Base-by-base conservation (phyloP, 2,113 vertebrate genomes). In the Tympanuchus pallidicinctus region DNA sequence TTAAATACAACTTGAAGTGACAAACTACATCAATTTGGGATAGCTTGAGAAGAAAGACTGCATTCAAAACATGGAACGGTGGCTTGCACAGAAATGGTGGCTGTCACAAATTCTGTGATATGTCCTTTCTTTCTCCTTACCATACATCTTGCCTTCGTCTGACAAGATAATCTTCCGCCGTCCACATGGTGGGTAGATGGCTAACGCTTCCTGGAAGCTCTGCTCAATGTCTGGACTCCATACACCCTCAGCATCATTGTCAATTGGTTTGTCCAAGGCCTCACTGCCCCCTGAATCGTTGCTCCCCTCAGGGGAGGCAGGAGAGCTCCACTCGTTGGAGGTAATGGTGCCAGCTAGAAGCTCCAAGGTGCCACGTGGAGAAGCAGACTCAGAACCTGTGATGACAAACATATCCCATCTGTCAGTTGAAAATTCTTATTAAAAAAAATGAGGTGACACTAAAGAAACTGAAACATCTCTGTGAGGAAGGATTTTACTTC, bases 191-290 rank as follows among this genome's bases (percentile, higher is more conserved):
- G 99, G 99, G 97, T 99, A 99, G 96, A 99, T 99, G 95, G 99
- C 99, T 98, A 99, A 95, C 84, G 99, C 99, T 98, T 99, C 99
- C 96, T 99, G 99, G 98, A 99, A 99, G 98, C 99, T 99, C 98
- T 99, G 99, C 93, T 99, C 99, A 54, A 99, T 99, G 97, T 99
- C 99, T 13, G 99, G 98, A 93, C 99, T 99, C 99, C 99, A 99
- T 72, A 99, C 98, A 1, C 99, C 99, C 96, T 99, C 99, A 0
- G 99, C 99, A n/a, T 99, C 99, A 40, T 99, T 99, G 65, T 99
- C 99, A 11, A 98, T 97, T 91, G 97, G 97, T 97, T 98, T 98
- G 93, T 98, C 97, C 97, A 98, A 96, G 24, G 97, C 95, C 91
- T 97, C 97, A 2, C 98, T 98, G 96, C 97, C 97, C 97, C 97